These are phyloP conservation scores for Ephydatia muelleri DNA, from an alignment of 37 sponge, comb jelly and placozoan genomes.

Conservation along the genomic window DNA sequence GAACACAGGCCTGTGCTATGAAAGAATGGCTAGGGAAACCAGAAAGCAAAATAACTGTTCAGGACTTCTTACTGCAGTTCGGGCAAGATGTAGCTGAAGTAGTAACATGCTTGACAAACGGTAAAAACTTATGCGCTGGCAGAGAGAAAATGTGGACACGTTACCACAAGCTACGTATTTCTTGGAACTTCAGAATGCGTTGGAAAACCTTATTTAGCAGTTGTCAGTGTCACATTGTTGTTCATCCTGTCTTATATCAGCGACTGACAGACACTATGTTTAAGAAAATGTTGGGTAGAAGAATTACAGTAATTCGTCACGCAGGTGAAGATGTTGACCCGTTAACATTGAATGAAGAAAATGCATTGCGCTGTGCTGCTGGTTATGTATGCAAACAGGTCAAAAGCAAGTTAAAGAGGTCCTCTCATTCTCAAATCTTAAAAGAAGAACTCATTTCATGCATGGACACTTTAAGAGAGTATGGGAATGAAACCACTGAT, in stretches of 20 bases:
- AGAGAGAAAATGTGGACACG: not conserved
- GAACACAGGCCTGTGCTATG: not conserved
- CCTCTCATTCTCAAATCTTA: not conserved
- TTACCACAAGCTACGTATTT: not conserved
- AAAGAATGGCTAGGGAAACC: not conserved
- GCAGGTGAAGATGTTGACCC: not conserved
- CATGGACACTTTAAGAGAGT: not conserved
- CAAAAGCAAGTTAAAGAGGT: not conserved
- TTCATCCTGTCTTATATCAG: not conserved
- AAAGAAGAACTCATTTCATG: not conserved
- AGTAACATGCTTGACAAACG: not conserved
- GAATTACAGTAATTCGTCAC: not conserved
- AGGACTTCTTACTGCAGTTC: too few relatives aligned
- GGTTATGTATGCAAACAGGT: not conserved
- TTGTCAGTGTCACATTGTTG: not conserved
- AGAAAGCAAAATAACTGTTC: not conserved
- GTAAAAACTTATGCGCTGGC: not conserved
- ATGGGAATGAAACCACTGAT: not conserved
- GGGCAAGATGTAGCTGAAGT: not conserved
- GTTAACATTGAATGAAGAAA: not conserved
- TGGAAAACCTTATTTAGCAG: not conserved
- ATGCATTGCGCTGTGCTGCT: not conserved
- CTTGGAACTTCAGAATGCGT: not conserved
- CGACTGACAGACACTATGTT: not conserved
- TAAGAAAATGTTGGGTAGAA: not conserved